These are phyloP conservation scores for Miniopterus natalensis DNA, from an alignment of 2,113 vertebrate species.

Conservation along the genomic window DNA sequence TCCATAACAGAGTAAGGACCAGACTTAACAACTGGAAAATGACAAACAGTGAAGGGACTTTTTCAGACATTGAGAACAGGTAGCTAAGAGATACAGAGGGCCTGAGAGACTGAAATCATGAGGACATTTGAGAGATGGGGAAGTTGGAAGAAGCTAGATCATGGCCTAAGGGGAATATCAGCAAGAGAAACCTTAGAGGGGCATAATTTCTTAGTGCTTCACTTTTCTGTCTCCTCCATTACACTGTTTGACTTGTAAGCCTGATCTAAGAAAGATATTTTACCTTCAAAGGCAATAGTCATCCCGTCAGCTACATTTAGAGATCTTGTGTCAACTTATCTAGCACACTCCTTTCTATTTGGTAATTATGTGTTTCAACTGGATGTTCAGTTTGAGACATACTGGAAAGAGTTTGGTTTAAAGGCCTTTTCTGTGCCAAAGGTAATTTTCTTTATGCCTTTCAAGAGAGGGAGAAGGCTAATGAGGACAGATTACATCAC, in stretches of 20 bases:
- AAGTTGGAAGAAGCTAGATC: neutral
- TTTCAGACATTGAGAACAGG: neutral
- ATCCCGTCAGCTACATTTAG: neutral
- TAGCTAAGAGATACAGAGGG: neutral
- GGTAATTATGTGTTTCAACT: slow-evolving; percentile 58
- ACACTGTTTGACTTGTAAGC: neutral
- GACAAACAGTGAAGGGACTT: neutral
- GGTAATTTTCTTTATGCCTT: slow-evolving; percentile 75
- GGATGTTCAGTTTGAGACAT: slow-evolving; percentile 12
- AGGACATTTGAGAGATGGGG: neutral
- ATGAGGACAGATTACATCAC: slow-evolving; percentile 65
- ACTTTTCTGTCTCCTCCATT: neutral
- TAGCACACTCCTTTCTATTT: slow-evolving; percentile 14
- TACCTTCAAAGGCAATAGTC: slow-evolving; percentile 31
- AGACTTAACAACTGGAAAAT: neutral
- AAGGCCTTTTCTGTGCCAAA: slow-evolving; percentile 69
- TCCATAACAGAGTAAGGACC: neutral
- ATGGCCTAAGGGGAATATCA: neutral
- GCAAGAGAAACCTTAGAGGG: neutral
- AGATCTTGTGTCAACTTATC: neutral
- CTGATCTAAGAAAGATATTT: neutral
- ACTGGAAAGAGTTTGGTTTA: slow-evolving; percentile 52
- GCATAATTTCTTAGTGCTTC: neutral
- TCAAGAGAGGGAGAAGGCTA: slow-evolving; percentile 64
- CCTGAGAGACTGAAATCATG: neutral